Evolutionary conservation across 1,140 invertebrate species (phyloP), one percentile per base, ranked within the genome.

Genomic region (Zaprionus inermis): DNA sequence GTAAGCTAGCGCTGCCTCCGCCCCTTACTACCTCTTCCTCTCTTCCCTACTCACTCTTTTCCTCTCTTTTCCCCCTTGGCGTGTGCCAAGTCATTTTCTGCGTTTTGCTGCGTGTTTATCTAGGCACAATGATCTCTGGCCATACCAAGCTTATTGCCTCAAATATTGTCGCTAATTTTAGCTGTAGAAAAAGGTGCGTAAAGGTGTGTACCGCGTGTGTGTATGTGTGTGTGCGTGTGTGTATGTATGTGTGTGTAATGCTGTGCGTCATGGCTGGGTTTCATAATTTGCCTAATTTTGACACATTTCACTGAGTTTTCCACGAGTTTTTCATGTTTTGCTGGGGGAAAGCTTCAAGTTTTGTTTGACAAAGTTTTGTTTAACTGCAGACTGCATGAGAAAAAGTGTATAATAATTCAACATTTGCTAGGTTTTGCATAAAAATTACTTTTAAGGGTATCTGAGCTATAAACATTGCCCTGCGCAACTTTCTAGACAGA

Each of bases 91-190:
- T 10, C 44, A 49, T 20, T 49, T 49, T 11, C 44, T 49, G 44
- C 44, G 44, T 49, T 49, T 49, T 16, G 38, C 44, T 49, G 18
- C 44, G 36, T 44, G 28, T 46, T 46, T 65, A 65, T 65, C 63
- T 55, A 14, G 1, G 20, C 32, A 20, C 55, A 32, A 41, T 55
- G 16, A 56, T 56, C 63, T 54, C 24, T n/a, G n/a, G 51, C 10
- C n/a, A 14, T 24, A 28, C 6, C 20, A 7, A 54, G 38, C 38
- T 16, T 44, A 44, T 10, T 44, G 38, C 38, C 22, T 30, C 51
- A 28, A 54, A 54, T 54, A 54, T 30, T 54, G 51, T 54, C 51
- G 51, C 24, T 54, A 54, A 54, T 54, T 54, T 54, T n/a, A 54
- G 51, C 51, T 22, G 38, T 2, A 18, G n/a, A 44, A 7, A 44